A percentile compares a stretch with the other conserved stretches of the same genome.
Evolutionary conservation across 1,140 invertebrate genomes (phyloP).

Genomic region (Campoletis sonorensis): DNA sequence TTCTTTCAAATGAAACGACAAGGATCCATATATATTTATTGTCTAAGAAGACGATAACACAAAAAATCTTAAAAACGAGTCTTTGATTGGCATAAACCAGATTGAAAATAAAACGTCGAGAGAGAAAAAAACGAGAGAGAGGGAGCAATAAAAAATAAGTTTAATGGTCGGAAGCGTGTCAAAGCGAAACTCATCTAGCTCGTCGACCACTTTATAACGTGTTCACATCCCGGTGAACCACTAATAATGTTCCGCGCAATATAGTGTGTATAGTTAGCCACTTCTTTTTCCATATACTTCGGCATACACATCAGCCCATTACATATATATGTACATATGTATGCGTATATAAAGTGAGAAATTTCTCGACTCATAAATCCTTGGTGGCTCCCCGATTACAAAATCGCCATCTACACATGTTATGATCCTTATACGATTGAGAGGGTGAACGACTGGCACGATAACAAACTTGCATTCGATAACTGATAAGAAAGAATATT

Average conservation of each 20-base stretch:
- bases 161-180: constrained; percentile 5
- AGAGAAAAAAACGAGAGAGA: not conserved
- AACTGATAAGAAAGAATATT: not conserved
- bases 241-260: not conserved
- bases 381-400: not conserved
- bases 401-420: not conserved
- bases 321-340: no score
- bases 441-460: not conserved
- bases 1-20: no score
- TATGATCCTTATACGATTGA: no score
- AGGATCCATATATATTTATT: no score
- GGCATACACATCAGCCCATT: not conserved
- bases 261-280: not conserved
- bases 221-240: not conserved
- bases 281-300: not conserved
- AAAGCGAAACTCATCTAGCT: not conserved
- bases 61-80: no score
- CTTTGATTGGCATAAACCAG: not conserved
- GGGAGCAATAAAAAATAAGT: not conserved
- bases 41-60: no score
- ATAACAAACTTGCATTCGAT: not conserved
- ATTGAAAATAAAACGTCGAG: not conserved
- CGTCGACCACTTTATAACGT: not conserved
- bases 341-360: not conserved
- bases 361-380: not conserved